Conservation (phyloP, 2,113 vertebrate species). For the Macrotis lagotis region DNA sequence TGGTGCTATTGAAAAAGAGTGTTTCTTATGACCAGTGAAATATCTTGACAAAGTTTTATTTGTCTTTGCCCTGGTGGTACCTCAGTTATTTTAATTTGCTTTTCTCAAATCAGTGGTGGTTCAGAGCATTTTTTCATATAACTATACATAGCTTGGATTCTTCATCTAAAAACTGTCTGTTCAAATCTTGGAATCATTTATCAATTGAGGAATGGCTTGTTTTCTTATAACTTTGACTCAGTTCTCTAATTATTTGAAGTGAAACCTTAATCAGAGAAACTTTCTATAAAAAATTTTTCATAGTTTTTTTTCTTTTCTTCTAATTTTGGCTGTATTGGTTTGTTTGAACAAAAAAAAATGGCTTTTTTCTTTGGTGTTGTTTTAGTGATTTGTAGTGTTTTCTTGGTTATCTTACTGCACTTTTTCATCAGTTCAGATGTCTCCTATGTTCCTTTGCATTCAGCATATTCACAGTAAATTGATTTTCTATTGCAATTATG, state of each 20-base stretch:
- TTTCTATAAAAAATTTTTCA: background rate
- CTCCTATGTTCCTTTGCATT: background rate
- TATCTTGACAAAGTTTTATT: background rate
- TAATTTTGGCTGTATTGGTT: background rate
- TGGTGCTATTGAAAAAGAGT: background rate
- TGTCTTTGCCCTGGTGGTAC: background rate
- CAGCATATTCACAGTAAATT: background rate
- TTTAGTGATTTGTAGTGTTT: background rate
- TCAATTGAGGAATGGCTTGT: background rate
- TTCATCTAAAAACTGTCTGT: background rate
- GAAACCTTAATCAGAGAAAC: background rate
- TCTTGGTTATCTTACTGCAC: background rate
- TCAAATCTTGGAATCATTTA: background rate
- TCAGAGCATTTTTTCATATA: background rate
- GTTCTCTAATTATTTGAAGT: background rate
- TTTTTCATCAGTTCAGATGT: background rate
- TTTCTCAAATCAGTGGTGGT: background rate
- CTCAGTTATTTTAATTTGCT: background rate
- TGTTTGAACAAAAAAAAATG: background rate
- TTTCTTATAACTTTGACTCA: background rate
- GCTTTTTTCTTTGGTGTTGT: background rate
- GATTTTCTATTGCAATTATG: background rate
- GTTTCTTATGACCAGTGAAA: background rate
- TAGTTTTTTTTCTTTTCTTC: background rate
- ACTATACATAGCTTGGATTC: background rate